These are phyloP conservation scores for Ichneumon xanthorius DNA, from an alignment of 2,888 invertebrate species.

Conservation along the genomic window DNA sequence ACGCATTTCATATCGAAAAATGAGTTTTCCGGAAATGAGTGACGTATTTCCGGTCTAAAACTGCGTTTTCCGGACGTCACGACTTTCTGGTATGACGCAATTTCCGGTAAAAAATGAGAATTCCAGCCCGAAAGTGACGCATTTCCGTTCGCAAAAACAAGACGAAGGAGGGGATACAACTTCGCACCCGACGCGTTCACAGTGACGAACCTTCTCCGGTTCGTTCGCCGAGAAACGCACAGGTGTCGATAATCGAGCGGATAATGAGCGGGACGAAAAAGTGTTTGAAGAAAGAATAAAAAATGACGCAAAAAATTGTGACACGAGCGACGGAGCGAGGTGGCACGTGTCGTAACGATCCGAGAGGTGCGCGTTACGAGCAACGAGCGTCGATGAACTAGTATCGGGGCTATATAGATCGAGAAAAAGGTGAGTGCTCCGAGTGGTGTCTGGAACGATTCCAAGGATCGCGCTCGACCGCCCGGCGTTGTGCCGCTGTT, in stretches of 20 bases:
- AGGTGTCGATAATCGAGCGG: conserved; percentile 25
- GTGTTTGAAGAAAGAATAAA: conserved; percentile 14
- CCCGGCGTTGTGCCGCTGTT: conserved; percentile 23
- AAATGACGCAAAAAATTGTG: conserved; percentile 39
- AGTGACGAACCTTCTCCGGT: neutral
- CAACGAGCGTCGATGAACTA: conserved; percentile 44
- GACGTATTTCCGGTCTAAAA: no score
- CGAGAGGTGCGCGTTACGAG: conserved; percentile 14
- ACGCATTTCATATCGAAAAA: no score
- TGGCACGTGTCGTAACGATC: conserved; percentile 38
- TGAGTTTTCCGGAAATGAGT: no score
- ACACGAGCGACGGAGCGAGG: conserved; percentile 32
- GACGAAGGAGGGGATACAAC: neutral
- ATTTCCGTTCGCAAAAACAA: neutral
- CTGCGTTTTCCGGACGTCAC: neutral
- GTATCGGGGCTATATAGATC: conserved; percentile 31
- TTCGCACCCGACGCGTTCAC: neutral
- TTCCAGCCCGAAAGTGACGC: no score
- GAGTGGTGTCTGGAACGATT: conserved; percentile 47
- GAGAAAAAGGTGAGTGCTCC: conserved; percentile 33
- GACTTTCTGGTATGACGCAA: neutral
- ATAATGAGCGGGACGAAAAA: conserved; percentile 7
- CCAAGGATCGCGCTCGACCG: conserved; percentile 57
- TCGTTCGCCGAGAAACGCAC: neutral
- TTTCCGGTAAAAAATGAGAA: neutral